These are phyloP conservation scores for Aphelocoma californica DNA, from an alignment of 2,797 vertebrate species.

Conservation along the genomic window DNA sequence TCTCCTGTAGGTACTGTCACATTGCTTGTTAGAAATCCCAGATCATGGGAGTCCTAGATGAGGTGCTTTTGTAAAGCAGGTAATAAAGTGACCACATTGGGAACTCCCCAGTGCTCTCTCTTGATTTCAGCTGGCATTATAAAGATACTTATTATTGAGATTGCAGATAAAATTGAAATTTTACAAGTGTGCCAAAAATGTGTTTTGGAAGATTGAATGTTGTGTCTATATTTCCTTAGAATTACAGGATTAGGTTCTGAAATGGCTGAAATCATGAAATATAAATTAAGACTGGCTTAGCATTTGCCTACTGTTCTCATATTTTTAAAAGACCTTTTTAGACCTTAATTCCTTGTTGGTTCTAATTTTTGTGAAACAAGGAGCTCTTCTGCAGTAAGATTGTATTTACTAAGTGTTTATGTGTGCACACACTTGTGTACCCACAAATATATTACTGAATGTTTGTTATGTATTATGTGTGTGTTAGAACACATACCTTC, in stretches of 20 bases:
- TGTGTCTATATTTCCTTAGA: background rate
- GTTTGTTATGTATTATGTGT: background rate
- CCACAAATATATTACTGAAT: background rate
- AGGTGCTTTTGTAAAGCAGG: background rate
- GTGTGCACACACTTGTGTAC: fast-evolving
- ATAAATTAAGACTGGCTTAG: background rate
- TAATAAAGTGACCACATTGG: background rate
- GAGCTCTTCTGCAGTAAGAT: background rate
- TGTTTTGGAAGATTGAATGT: background rate
- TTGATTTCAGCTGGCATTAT: background rate
- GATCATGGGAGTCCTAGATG: background rate
- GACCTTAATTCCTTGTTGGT: background rate
- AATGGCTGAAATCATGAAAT: background rate
- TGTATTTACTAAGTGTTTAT: background rate
- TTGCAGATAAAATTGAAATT: background rate
- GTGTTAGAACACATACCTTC: background rate
- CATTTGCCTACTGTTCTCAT: background rate
- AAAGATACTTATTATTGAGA: background rate
- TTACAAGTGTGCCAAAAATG: background rate
- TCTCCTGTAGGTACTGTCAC: background rate
- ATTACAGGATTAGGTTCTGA: background rate
- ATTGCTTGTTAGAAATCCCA: background rate
- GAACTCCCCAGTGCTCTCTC: background rate
- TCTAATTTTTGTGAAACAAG: background rate
- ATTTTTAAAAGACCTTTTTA: background rate